Evolutionary conservation across 2,113 vertebrate species (phyloP).

Genomic region (Antechinus stuartii): DNA sequence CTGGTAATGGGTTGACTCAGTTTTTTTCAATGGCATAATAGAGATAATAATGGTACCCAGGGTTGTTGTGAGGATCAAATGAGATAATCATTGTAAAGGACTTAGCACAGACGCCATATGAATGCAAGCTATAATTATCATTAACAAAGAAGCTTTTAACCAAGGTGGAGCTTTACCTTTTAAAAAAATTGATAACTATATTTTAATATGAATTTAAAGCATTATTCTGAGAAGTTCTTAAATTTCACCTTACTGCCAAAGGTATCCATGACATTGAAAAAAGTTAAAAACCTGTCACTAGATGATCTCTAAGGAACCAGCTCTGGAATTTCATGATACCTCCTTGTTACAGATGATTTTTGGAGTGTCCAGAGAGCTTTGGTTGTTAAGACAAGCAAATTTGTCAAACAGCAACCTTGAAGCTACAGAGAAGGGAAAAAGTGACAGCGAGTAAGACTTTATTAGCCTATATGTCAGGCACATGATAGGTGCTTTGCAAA

Average conservation of each 20-base stretch:
- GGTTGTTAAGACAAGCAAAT: not conserved
- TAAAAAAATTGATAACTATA: not conserved
- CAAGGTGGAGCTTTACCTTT: too few relatives aligned
- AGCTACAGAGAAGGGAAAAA: not conserved
- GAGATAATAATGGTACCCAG: not conserved
- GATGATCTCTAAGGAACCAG: not conserved
- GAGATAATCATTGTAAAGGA: too few relatives aligned
- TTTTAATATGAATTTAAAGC: not conserved
- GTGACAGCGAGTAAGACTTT: not conserved
- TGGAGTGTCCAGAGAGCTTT: not conserved
- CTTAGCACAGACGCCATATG: too few relatives aligned
- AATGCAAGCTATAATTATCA: not conserved
- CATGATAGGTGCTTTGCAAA: not conserved
- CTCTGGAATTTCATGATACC: not conserved
- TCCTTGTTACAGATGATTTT: not conserved
- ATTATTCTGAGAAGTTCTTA: not conserved
- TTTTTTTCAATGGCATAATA: not conserved
- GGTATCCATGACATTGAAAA: not conserved
- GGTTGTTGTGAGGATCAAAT: not conserved
- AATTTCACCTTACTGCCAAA: not conserved
- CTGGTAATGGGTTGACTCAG: not conserved
- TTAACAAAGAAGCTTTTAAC: not conserved
- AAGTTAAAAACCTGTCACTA: not conserved
- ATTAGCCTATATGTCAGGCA: not conserved
- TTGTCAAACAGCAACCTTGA: not conserved